A percentile compares a stretch with the other conserved stretches of the same genome.
Conservation (phyloP, 1,140 invertebrate species). For the Scaptomyza graminum region DNA sequence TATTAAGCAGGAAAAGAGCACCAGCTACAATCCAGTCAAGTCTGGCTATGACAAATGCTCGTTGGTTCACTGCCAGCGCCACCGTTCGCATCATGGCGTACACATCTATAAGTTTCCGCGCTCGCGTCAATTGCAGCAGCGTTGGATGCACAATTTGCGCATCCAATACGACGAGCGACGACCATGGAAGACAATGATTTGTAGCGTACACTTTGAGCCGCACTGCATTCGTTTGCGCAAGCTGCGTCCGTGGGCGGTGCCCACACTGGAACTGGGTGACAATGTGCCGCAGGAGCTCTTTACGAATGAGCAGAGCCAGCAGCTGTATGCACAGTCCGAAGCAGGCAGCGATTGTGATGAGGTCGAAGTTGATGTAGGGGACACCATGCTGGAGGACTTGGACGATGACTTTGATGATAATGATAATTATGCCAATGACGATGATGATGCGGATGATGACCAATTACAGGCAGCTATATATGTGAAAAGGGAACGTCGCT, state of each 20-base stretch:
- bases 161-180: slow-evolving; percentile 63
- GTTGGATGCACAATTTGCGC: slow-evolving; percentile 68
- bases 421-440: not conserved
- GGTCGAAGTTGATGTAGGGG: slow-evolving; percentile 37
- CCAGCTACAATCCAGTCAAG: slow-evolving; percentile 55
- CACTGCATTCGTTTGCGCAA: slow-evolving; percentile 60
- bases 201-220: slow-evolving; percentile 69
- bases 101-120: slow-evolving; percentile 70
- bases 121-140: slow-evolving; percentile 54
- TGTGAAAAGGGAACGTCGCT: slow-evolving; percentile 42
- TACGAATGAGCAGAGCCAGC: slow-evolving; percentile 57
- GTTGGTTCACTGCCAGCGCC: slow-evolving; percentile 63
- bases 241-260: slow-evolving; percentile 65
- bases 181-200: slow-evolving; percentile 73
- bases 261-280: slow-evolving; percentile 62
- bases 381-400: slow-evolving; percentile 14
- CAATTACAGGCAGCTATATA: not conserved
- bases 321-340: slow-evolving; percentile 32
- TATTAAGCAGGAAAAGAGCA: slow-evolving; percentile 44
- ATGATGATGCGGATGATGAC: not conserved
- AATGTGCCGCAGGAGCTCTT: slow-evolving; percentile 59
- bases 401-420: not conserved
- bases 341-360: slow-evolving; percentile 39
- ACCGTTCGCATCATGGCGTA: slow-evolving; percentile 59
- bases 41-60: slow-evolving; percentile 73